Evolutionary conservation across 2,888 invertebrate species (phyloP), one percentile per base, ranked within the genome.

Genomic region (Apodemia duryi): DNA sequence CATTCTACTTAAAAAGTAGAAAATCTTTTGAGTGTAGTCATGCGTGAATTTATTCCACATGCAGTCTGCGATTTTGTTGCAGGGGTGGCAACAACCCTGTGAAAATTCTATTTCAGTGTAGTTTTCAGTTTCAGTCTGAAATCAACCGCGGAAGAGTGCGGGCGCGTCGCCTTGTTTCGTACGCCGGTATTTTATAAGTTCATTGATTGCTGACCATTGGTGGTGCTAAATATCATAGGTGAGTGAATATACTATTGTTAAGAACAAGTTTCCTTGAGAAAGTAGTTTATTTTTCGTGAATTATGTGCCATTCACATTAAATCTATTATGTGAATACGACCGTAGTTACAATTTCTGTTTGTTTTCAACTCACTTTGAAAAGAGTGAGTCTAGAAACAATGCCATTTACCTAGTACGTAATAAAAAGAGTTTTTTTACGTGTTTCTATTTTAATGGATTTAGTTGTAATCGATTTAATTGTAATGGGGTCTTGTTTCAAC

Each of bases 41-140:
- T 32, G 57, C 57, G 32, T 32, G 2, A 32, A 57, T 32, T 7
- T 57, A 32, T 32, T 57, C 32, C 11, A 57, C 32, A 32, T 57
- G 57, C 57, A 57, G 57, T 57, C 29, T 57, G 32, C 29, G n/a
- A 49, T 49, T 49, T n/a, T 49, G 29, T 29, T 57, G 57, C 57
- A 57, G 13, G 57, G 57, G 57, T 35, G 57, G 57, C 13, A 57
- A 57, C 57, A 32, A 57, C 57, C 57, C 57, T 57, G 57, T 57
- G 29, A 32, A 29, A 29, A 57, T 29, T 32, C 49, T 11, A 6
- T 57, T 54, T 57, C 13, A 32, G 11, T 29, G 29, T 32, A 57
- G 11, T 29, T 35, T 57, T 57, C 57, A 57, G 57, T 57, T 57
- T 57, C 57, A 57, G 57, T 57, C 57, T 35, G 57, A 29, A 13